phyloP scores from a whole-genome alignment of 35 echinoderm and acorn worm species.

The Nesometra sesokonis region DNA sequence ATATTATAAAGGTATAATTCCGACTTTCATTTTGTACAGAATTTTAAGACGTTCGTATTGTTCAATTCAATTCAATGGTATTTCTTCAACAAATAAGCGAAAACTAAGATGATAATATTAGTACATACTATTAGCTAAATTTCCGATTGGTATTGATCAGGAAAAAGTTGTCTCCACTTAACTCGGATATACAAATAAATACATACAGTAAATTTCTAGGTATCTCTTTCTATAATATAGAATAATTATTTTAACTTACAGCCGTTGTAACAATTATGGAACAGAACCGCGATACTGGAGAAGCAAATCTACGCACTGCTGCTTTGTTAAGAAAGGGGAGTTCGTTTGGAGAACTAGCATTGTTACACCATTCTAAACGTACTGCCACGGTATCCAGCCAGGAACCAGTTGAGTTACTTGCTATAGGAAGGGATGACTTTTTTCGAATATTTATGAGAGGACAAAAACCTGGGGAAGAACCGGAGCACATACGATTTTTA shows the following conservation, averaged over 20 bases:
- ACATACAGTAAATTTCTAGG: too few species aligned
- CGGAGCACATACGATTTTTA: constrained; percentile 73
- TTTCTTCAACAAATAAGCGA: too few species aligned
- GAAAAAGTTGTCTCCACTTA: too few species aligned
- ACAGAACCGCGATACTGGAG: constrained; percentile 43
- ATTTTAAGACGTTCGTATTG: too few species aligned
- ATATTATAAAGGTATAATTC: too few species aligned
- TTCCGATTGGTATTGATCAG: too few species aligned
- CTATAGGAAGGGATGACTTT: constrained; percentile 87
- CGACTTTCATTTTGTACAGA: too few species aligned
- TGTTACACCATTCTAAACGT: constrained; percentile 61
- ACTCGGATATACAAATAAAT: too few species aligned
- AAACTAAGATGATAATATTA: too few species aligned
- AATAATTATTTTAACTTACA: not conserved
- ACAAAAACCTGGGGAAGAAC: constrained; percentile 66
- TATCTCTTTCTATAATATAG: too few species aligned
- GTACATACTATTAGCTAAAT: too few species aligned
- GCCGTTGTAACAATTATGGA: constrained; percentile 77
- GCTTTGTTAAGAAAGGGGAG: constrained; percentile 81
- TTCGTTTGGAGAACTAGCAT: constrained; percentile 75
- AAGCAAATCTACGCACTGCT: constrained; percentile 47
- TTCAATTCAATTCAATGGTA: too few species aligned
- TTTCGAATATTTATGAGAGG: constrained; percentile 96
- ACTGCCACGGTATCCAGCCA: constrained; percentile 91
- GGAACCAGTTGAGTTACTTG: constrained; percentile 60